Evolutionary conservation across 2,797 vertebrate species (phyloP).

Genomic region (Prionace glauca): DNA sequence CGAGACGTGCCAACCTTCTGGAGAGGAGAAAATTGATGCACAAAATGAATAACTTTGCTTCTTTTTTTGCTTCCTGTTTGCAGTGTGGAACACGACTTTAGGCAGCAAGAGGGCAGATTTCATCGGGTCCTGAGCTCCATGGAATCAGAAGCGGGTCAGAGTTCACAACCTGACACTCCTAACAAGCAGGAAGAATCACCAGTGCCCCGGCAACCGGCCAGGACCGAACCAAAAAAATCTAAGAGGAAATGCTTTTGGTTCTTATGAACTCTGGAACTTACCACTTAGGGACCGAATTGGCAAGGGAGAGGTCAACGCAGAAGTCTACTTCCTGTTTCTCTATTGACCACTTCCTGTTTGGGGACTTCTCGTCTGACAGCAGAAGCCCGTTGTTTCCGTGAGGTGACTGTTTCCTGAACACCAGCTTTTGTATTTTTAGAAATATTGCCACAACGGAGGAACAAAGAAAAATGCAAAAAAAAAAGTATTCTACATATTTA

Average conservation of each 20-base stretch:
- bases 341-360: neutral
- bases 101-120: constrained; percentile 54
- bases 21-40: neutral
- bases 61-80: neutral
- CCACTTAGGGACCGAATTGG: neutral
- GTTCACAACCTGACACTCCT: neutral
- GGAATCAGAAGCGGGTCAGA: neutral
- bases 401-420: constrained; percentile 41
- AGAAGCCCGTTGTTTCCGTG: neutral
- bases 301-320: neutral
- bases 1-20: neutral
- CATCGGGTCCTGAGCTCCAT: constrained; percentile 52
- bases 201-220: neutral
- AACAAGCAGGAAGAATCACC: constrained; percentile 40
- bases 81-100: constrained; percentile 57
- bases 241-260: constrained; percentile 55
- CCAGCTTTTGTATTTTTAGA: constrained; percentile 50
- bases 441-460: constrained; percentile 18
- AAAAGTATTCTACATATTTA: constrained; percentile 23
- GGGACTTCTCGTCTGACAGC: neutral
- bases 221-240: constrained; percentile 48
- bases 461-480: constrained; percentile 32
- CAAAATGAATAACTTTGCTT: neutral
- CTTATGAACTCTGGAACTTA: constrained; percentile 43
- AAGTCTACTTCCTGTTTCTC: neutral